phyloP scores from a whole-genome alignment of 2,888 invertebrate species.

The Adineta ricciae region DNA sequence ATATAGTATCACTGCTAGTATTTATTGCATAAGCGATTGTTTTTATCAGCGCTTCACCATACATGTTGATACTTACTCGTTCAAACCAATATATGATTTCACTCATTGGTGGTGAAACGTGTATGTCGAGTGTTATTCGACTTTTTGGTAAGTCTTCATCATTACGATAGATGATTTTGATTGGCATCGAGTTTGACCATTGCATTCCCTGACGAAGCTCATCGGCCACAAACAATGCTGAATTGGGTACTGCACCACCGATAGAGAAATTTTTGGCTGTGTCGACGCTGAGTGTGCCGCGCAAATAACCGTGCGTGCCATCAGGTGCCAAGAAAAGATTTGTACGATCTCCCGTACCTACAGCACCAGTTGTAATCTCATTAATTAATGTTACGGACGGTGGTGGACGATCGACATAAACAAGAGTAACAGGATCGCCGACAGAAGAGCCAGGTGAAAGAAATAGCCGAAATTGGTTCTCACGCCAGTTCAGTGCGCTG shows the following conservation, averaged over 20 bases:
- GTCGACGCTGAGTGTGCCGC: background rate
- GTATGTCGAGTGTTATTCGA: background rate
- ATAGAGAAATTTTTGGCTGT: background rate
- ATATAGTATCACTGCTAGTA: background rate
- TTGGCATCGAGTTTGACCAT: background rate
- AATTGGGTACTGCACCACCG: background rate
- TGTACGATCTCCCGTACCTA: background rate
- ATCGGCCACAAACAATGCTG: background rate
- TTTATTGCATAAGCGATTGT: background rate
- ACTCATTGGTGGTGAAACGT: background rate
- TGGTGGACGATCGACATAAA: background rate
- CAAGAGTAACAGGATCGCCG: background rate
- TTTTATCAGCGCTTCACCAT: background rate
- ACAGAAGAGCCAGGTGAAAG: background rate
- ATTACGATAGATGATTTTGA: background rate
- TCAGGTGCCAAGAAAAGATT: background rate
- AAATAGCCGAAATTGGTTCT: background rate
- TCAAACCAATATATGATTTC: background rate
- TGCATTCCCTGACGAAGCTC: background rate
- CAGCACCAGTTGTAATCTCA: background rate
- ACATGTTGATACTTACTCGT: background rate
- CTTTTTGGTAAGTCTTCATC: background rate
- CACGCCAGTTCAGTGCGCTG: slow-evolving; percentile 5
- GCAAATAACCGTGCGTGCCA: background rate
- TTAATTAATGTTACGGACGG: background rate